Evolutionary conservation across 2,888 invertebrate species (phyloP).

Genomic region (Hipparchia semele): DNA sequence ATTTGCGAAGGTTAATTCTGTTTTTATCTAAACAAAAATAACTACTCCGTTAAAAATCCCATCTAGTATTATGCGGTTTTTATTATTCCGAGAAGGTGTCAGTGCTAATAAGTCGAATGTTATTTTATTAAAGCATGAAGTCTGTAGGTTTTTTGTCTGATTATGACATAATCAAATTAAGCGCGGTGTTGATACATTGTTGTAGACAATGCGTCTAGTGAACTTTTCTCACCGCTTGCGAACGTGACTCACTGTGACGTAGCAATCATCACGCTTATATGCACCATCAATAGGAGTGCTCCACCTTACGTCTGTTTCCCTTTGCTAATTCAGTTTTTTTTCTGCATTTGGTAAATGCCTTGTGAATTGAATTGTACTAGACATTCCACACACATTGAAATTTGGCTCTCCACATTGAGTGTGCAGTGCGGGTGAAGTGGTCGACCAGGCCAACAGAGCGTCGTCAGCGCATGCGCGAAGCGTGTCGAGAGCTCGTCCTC

Average conservation of each 20-base stretch:
- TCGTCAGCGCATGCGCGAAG: constrained; percentile 38
- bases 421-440: neutral
- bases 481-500: constrained; percentile 46
- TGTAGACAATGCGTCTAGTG: constrained; percentile 77
- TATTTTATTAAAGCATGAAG: constrained; percentile 50
- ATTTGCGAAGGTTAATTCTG: constrained; percentile 11
- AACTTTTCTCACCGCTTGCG: constrained; percentile 67
- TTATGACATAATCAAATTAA: constrained; percentile 76
- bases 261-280: constrained; percentile 61
- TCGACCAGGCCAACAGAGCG: constrained; percentile 18
- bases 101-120: constrained; percentile 25
- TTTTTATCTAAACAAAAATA: constrained; percentile 12
- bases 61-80: neutral
- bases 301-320: constrained; percentile 39
- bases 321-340: constrained; percentile 8
- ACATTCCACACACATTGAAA: neutral
- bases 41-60: too few relatives aligned
- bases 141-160: constrained; percentile 62
- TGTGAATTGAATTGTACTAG: neutral
- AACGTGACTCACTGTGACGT: constrained; percentile 71
- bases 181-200: constrained; percentile 71
- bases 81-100: constrained; percentile 22
- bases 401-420: neutral
- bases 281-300: constrained; percentile 53
- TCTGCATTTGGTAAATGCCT: neutral